A percentile compares a stretch with the other conserved stretches of the same genome.
phyloP scores from a whole-genome alignment of 2,888 invertebrate genomes.

The Pimpla rufipes region DNA sequence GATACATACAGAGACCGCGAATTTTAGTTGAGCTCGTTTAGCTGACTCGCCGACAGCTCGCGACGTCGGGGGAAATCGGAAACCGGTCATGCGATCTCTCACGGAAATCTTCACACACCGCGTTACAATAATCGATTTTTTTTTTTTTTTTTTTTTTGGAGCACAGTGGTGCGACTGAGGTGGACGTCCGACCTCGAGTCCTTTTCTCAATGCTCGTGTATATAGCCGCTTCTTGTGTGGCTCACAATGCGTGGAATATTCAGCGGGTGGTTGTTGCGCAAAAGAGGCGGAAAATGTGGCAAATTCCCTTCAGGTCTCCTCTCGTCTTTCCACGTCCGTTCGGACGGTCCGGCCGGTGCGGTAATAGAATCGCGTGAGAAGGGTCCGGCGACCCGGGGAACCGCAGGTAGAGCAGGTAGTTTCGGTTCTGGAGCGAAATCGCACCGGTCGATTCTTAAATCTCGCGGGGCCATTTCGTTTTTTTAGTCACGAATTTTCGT shows the following conservation, averaged over 20 bases:
- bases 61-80: too few relatives aligned
- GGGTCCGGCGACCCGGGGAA: constrained; percentile 53
- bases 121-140: constrained; percentile 15
- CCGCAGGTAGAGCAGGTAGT: constrained; percentile 60
- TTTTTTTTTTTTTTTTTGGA: too few relatives aligned
- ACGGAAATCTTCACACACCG: constrained; percentile 21
- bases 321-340: constrained; percentile 8
- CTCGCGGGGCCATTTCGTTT: neutral
- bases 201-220: neutral
- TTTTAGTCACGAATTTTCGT: neutral
- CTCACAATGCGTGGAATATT: constrained; percentile 62
- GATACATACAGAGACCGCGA: too few relatives aligned
- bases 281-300: constrained; percentile 75
- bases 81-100: constrained; percentile 51
- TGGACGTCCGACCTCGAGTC: constrained; percentile 67
- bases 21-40: too few relatives aligned
- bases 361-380: constrained; percentile 66
- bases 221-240: constrained; percentile 33
- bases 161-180: constrained; percentile 52
- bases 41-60: too few relatives aligned
- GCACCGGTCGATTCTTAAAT: neutral
- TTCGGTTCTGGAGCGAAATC: neutral
- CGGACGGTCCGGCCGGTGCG: constrained; percentile 31
- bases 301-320: constrained; percentile 66
- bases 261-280: constrained; percentile 70